Base-by-base conservation (phyloP, 2,797 vertebrate species). In the Clarias laeviceps region DNA sequence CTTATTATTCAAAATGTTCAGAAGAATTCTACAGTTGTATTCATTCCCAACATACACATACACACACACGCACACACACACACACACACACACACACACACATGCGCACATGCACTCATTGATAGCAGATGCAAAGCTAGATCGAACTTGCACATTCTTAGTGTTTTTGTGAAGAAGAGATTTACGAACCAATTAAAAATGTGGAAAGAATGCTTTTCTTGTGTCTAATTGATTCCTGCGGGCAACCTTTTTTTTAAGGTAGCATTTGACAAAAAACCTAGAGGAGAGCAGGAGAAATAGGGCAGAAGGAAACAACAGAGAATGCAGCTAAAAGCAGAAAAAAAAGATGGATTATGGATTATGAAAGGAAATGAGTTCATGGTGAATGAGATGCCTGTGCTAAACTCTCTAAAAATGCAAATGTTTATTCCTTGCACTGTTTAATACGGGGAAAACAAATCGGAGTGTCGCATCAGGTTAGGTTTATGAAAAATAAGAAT, bases 141-240 rank as follows among this genome's bases (percentile, higher is more conserved):
- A 14, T 78, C 56, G 34, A 78, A 78, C 56, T 59, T 32, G 45
- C 57, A 45, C 32, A 57, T 56, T 66, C 20, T 2, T 32, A 68
- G 61, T 56, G 34, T 37, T 14, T 70, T 17, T 34, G 29, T 61
- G 34, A 40, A 61, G 72, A 11, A 57, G 73, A 77, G 50, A 62
- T 78, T 56, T 50, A 78, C 20, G 22, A 78, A 84, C 62, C 73
- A 77, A 86, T 82, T 82, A 86, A 76, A 56, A 57, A 73, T 62
- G 64, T 77, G 72, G 72, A 66, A 82, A 61, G 84, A 68, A 73
- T 40, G 84, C 50, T 56, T 50, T 82, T 50, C 45, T 82, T 32
- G 22, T 77, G 62, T 86, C 80, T 86, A 76, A 86, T 82, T 82
- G 78, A 73, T 79, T 81, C 84, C 80, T 80, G 24, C 62, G 84